These are phyloP conservation scores for Planococcus citri DNA, from an alignment of 1,140 invertebrate genomes.

Conservation along the genomic window DNA sequence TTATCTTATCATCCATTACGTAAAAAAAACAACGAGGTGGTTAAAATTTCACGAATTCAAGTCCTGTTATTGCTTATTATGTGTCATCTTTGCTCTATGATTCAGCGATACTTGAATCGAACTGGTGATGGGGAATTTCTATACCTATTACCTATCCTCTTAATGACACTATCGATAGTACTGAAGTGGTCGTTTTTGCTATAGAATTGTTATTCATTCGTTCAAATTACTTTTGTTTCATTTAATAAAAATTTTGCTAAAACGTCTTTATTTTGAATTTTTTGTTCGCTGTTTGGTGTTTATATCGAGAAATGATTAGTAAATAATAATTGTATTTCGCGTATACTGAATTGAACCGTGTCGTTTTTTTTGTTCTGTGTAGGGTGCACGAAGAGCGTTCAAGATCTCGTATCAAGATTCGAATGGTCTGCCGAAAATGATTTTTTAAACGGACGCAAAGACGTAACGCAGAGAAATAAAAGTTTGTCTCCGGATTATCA, in stretches of 20 bases:
- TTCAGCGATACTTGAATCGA: not conserved
- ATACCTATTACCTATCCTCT: too few species aligned
- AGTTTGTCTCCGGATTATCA: not conserved
- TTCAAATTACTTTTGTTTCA: too few species aligned
- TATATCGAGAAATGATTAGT: too few species aligned
- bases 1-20: not conserved
- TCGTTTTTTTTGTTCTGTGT: not conserved
- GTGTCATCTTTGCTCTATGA: not conserved
- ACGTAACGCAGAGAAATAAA: not conserved
- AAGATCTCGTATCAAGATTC: conserved; percentile 35
- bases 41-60: not conserved
- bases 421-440: conserved; percentile 27
- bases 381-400: conserved; percentile 27
- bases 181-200: too few species aligned
- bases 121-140: not conserved
- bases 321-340: too few species aligned
- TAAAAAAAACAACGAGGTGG: not conserved
- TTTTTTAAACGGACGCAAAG: not conserved
- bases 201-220: too few species aligned
- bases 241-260: not conserved
- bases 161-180: too few species aligned
- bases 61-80: not conserved
- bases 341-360: too few species aligned
- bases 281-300: not conserved
- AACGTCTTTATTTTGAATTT: not conserved